Evolutionary conservation across 2,888 invertebrate species (phyloP).

Genomic region (Lycophotia porphyrea): DNA sequence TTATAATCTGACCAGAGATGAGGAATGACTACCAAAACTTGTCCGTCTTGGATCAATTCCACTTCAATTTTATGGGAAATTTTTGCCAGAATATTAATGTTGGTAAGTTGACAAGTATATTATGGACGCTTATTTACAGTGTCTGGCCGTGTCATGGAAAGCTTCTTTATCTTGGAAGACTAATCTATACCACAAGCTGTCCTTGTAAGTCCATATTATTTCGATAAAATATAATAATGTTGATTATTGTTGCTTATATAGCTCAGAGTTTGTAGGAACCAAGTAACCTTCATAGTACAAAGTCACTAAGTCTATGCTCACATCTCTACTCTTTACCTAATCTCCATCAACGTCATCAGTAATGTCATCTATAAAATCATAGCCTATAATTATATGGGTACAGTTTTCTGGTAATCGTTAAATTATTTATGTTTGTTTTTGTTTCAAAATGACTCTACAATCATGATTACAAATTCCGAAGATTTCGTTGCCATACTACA

Average conservation of each 20-base stretch:
- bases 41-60: not conserved
- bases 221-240: not conserved
- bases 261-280: constrained; percentile 3
- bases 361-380: constrained; percentile 19
- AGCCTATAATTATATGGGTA: not conserved
- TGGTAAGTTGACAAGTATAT: not conserved
- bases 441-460: constrained; percentile 40
- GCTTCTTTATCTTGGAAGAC: not conserved
- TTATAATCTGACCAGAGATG: not conserved
- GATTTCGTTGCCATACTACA: constrained; percentile 59
- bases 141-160: not conserved
- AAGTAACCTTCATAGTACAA: not conserved
- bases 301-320: not conserved
- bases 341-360: not conserved
- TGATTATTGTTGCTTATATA: not conserved
- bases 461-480: constrained; percentile 51
- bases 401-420: constrained; percentile 2
- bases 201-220: not conserved
- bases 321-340: not conserved
- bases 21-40: not conserved
- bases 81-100: not conserved
- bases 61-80: not conserved
- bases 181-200: not conserved
- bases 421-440: constrained; percentile 45
- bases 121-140: not conserved